These are phyloP conservation scores for Drosophila kepulauana DNA, from an alignment of 1,140 invertebrate species.

Conservation along the genomic window DNA sequence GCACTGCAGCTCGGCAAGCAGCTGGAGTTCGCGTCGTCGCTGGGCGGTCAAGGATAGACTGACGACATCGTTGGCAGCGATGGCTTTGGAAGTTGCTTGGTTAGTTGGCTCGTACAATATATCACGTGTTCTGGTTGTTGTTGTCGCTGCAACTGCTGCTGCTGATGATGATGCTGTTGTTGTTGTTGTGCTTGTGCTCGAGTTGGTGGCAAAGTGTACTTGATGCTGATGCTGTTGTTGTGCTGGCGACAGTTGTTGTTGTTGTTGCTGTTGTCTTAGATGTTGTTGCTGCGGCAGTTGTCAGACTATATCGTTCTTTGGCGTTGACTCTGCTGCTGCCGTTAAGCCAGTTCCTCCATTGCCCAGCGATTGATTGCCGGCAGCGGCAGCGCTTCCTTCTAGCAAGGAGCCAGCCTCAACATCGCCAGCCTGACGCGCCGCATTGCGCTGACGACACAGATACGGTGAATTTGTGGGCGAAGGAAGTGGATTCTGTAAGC, in stretches of 20 bases:
- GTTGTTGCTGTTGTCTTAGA: slow-evolving; percentile 21
- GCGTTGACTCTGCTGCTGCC: slow-evolving; percentile 46
- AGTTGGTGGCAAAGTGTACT: slow-evolving; percentile 66
- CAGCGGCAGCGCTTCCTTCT: slow-evolving; percentile 39
- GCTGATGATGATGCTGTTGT: slow-evolving; percentile 25
- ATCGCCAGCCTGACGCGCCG: slow-evolving; percentile 84
- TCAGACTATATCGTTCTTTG: slow-evolving; percentile 79
- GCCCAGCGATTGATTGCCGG: slow-evolving; percentile 34
- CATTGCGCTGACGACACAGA: slow-evolving; percentile 90
- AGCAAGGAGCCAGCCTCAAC: slow-evolving; percentile 80
- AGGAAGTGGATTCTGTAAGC: slow-evolving; percentile 88
- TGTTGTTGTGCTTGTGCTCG: slow-evolving; percentile 40
- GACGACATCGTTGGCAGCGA: slow-evolving; percentile 41
- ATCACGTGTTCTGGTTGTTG: slow-evolving; percentile 65
- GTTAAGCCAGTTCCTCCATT: slow-evolving; percentile 25
- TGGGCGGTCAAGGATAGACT: slow-evolving; percentile 71
- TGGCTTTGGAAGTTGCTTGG: slow-evolving; percentile 63
- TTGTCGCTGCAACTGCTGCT: slow-evolving; percentile 41
- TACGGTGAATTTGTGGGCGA: slow-evolving; percentile 92
- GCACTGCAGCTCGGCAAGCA: slow-evolving; percentile 69
- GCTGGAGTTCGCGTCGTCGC: slow-evolving; percentile 69
- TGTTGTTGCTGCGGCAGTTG: slow-evolving; percentile 60
- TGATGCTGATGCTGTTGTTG: slow-evolving; percentile 51
- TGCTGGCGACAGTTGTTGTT: slow-evolving; percentile 35
- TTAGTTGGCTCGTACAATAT: slow-evolving; percentile 69